Conservation (phyloP, 2,888 invertebrate species). For the Agonopterix heracliana region DNA sequence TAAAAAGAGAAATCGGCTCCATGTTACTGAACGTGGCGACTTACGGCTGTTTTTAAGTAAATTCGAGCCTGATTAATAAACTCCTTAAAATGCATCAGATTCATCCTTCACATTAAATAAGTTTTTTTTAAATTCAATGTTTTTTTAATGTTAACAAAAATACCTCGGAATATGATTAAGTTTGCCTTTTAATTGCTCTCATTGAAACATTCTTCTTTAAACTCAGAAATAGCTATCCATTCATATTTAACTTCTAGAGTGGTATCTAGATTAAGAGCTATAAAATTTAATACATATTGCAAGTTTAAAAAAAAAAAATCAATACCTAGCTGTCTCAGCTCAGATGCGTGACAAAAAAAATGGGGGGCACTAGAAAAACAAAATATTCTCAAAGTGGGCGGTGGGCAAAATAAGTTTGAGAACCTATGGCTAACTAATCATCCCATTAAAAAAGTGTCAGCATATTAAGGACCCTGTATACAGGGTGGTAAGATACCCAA, state of each 20-base stretch:
- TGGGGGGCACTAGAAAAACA: neutral
- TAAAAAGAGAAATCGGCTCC: neutral
- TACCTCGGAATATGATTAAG: neutral
- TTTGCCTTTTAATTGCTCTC: neutral
- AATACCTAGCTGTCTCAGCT: too few species aligned
- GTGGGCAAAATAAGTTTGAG: too few species aligned
- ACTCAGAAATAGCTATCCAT: too few species aligned
- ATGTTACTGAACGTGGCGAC: neutral
- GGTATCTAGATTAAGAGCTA: neutral
- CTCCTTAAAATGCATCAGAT: neutral
- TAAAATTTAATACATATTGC: neutral
- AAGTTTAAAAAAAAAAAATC: too few species aligned
- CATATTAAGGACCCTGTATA: too few species aligned
- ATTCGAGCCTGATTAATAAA: neutral
- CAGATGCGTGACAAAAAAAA: neutral
- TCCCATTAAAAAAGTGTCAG: too few species aligned
- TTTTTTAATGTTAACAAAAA: neutral
- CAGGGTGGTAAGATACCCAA: too few species aligned
- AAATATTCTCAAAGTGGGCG: neutral
- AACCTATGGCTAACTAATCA: too few species aligned
- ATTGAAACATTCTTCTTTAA: neutral
- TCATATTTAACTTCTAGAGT: neutral
- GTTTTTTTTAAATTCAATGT: neutral
- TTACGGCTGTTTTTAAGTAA: neutral
- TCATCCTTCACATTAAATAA: neutral